These are phyloP conservation scores for Chaetops frenatus DNA, from an alignment of 2,113 vertebrate species.

Conservation along the genomic window DNA sequence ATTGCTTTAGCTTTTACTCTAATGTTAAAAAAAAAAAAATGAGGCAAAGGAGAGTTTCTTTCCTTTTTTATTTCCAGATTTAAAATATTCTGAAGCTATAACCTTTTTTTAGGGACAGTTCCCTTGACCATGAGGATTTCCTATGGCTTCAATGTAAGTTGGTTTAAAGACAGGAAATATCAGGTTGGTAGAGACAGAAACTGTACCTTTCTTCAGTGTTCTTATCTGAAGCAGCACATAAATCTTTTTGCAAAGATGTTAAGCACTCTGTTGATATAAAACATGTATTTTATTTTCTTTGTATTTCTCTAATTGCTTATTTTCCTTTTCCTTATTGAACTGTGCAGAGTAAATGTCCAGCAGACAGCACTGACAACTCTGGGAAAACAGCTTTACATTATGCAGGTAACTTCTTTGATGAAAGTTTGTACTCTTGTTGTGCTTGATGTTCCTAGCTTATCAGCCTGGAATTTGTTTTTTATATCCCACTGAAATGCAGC, in stretches of 20 bases:
- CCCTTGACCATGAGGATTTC: background rate
- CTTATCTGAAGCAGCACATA: background rate
- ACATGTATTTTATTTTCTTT: background rate
- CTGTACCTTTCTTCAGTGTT: background rate
- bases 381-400: constrained; percentile 91
- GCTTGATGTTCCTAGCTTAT: background rate
- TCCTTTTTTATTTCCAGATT: background rate
- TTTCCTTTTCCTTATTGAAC: background rate
- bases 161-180: background rate
- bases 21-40: background rate
- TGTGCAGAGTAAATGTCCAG: constrained; percentile 82
- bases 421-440: background rate
- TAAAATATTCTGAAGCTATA: background rate
- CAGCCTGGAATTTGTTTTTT: background rate
- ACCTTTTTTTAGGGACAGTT: background rate
- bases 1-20: background rate
- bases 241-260: background rate
- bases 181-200: background rate
- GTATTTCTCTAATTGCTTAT: background rate
- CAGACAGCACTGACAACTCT: constrained; percentile 75
- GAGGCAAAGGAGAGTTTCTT: background rate
- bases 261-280: background rate
- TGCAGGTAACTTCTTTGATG: constrained; percentile 76
- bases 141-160: background rate
- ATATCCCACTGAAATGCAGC: background rate